A percentile compares a stretch with the other conserved stretches of the same genome.
These are phyloP conservation scores for Netelia inedita DNA, from an alignment of 2,888 invertebrate genomes.

Conservation along the genomic window DNA sequence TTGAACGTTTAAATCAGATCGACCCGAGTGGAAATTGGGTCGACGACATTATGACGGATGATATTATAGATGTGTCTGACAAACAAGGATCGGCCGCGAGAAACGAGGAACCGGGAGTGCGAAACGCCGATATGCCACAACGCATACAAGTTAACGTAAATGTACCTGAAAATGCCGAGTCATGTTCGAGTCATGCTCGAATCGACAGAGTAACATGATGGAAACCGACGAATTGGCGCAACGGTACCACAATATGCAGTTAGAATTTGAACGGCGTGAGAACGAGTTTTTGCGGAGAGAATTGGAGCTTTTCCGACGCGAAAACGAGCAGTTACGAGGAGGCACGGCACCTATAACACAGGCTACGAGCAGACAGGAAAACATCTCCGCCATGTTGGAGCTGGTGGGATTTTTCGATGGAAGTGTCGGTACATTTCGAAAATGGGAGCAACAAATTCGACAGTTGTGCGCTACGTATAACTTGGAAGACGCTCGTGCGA, in stretches of 20 bases:
- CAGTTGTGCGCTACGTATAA: slow-evolving; percentile 45
- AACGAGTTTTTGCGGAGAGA: slow-evolving; percentile 41
- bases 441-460: slow-evolving; percentile 55
- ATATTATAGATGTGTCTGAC: not conserved
- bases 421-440: slow-evolving; percentile 47
- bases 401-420: slow-evolving; percentile 56
- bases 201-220: not conserved
- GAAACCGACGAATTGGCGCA: no score
- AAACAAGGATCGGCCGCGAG: not conserved
- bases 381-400: slow-evolving; percentile 49
- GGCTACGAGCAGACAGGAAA: slow-evolving; percentile 29
- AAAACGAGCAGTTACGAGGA: slow-evolving; percentile 46
- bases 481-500: slow-evolving; percentile 46
- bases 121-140: not conserved
- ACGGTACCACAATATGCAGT: not conserved
- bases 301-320: slow-evolving; percentile 53
- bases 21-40: slow-evolving; percentile 31
- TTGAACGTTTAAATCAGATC: slow-evolving; percentile 22
- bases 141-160: not conserved
- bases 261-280: not conserved
- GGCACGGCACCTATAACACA: slow-evolving; percentile 3
- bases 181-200: not conserved
- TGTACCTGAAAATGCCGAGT: not conserved
- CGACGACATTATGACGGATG: not conserved
- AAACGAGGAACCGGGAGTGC: not conserved